Conservation (phyloP, 2,888 invertebrate genomes). For the Linnaemya vulpina region DNA sequence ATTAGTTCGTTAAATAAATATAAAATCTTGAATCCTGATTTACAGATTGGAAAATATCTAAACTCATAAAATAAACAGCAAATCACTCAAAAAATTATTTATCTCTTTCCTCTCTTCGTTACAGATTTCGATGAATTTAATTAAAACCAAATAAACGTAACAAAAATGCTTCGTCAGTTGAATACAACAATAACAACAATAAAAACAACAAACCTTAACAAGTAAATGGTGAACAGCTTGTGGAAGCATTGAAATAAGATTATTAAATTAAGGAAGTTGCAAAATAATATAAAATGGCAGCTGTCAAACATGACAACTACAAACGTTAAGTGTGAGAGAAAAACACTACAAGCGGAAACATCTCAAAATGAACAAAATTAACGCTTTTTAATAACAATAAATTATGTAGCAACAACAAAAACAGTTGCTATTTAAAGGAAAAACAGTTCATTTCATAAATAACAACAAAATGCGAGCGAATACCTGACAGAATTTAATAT, state of each 20-base stretch:
- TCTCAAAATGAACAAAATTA: slow-evolving; percentile 17
- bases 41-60: slow-evolving; percentile 20
- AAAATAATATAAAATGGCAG: slow-evolving; percentile 22
- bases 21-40: neutral
- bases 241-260: neutral
- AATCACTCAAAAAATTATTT: slow-evolving; percentile 41
- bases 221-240: neutral
- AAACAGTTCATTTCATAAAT: neutral
- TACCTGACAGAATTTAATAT: slow-evolving; percentile 48
- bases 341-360: slow-evolving; percentile 20
- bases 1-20: neutral
- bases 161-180: neutral
- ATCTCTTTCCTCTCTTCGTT: slow-evolving; percentile 33
- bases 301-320: neutral
- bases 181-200: neutral
- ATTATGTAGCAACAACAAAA: neutral
- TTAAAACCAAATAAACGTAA: slow-evolving; percentile 45
- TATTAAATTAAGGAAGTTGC: slow-evolving; percentile 21
- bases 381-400: slow-evolving; percentile 23
- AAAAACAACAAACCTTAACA: neutral
- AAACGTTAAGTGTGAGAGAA: slow-evolving; percentile 14
- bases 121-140: slow-evolving; percentile 63
- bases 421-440: neutral
- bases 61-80: slow-evolving; percentile 27
- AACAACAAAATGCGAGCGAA: slow-evolving; percentile 34